Evolutionary conservation across 1,140 invertebrate genomes (phyloP).

Genomic region (Diabrotica undecimpunctata): DNA sequence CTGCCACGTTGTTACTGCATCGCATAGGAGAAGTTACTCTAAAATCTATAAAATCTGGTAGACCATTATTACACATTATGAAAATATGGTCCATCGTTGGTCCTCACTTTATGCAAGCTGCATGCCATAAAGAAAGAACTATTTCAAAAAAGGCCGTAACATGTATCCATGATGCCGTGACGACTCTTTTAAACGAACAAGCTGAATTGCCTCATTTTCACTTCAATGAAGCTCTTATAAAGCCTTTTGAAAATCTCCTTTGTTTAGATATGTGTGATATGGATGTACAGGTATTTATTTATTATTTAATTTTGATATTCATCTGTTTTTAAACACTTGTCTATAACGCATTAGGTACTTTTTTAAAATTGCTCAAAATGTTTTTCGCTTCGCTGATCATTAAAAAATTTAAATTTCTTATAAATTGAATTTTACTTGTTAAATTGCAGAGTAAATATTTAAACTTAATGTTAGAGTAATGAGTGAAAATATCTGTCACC

Average conservation of each 20-base stretch:
- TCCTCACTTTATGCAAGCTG: conserved; percentile 89
- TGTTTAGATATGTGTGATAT: conserved; percentile 88
- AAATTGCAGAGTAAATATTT: too few species aligned
- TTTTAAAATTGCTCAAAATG: too few species aligned
- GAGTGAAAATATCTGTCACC: too few species aligned
- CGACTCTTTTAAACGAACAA: conserved; percentile 81
- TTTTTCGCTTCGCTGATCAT: too few species aligned
- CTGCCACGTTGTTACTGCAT: conserved; percentile 65
- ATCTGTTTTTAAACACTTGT: too few species aligned
- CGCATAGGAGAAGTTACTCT: conserved; percentile 83
- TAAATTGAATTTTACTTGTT: too few species aligned
- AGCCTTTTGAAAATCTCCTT: conserved; percentile 91
- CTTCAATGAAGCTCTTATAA: conserved; percentile 91
- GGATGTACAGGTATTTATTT: conserved; percentile 67
- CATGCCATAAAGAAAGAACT: conserved; percentile 82
- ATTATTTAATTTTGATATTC: too few species aligned
- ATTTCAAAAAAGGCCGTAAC: conserved; percentile 91
- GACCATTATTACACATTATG: conserved; percentile 87
- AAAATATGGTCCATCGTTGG: conserved; percentile 85
- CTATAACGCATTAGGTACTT: too few species aligned
- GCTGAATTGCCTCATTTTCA: conserved; percentile 89
- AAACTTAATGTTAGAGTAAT: too few species aligned
- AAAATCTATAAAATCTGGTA: conserved; percentile 77
- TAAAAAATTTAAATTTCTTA: too few species aligned
- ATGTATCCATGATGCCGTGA: conserved; percentile 89